Evolutionary conservation across 2,797 vertebrate genomes (phyloP).

Genomic region (Decapterus maruadsi): DNA sequence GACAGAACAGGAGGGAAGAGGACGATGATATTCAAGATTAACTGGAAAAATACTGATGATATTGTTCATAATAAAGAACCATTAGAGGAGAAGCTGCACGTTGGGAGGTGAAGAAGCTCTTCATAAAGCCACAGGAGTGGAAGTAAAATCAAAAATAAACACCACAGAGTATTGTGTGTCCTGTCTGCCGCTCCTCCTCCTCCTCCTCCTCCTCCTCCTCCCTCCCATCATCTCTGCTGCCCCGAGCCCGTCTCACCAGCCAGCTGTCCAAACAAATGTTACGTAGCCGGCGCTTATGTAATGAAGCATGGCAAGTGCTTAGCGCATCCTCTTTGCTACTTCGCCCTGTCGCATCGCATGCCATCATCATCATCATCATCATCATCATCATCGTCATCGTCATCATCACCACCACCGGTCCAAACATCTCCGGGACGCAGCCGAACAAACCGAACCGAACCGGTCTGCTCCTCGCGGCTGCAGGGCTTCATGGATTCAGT

Average conservation of each 20-base stretch:
- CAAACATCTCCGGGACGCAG: conserved; percentile 22
- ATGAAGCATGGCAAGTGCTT: conserved; percentile 67
- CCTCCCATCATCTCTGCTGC: conserved; percentile 49
- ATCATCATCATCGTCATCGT: no score
- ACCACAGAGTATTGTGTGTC: conserved; percentile 17
- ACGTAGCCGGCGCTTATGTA: conserved; percentile 80
- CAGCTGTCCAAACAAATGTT: conserved; percentile 84
- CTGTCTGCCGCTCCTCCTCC: conserved; percentile 18
- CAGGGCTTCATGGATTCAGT: conserved; percentile 1
- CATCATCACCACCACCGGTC: neutral
- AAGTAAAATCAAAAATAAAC: conserved; percentile 33
- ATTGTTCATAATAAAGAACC: neutral
- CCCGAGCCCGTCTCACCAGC: conserved; percentile 68
- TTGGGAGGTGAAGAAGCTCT: no score
- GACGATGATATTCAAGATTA: neutral
- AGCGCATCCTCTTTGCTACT: conserved; percentile 62
- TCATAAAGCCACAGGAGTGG: neutral
- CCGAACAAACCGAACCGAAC: no score
- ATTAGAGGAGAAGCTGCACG: neutral
- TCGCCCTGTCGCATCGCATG: conserved; percentile 37
- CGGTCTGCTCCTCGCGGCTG: conserved; percentile 3
- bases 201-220: neutral
- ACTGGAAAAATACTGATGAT: neutral
- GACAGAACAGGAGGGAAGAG: neutral
- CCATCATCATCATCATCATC: conserved; percentile 23